Percentiles rank a stretch among this genome's conserved stretches.
Evolutionary conservation across 2,797 vertebrate species (phyloP).

Genomic region (Parauchenoglanis punctatus): DNA sequence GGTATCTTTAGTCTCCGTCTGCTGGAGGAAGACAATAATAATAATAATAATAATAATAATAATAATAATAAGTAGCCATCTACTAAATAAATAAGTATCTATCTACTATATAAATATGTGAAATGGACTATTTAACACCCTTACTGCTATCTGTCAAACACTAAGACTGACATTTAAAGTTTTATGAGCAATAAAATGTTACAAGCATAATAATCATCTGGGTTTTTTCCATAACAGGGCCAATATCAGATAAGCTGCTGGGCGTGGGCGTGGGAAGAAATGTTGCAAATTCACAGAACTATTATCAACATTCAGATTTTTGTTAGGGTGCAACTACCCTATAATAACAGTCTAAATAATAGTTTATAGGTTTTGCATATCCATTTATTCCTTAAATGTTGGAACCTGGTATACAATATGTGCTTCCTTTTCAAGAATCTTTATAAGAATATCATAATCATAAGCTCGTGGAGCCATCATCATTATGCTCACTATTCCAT

Average conservation of each 20-base stretch:
- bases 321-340: background rate
- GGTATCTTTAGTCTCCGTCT: constrained; percentile 72
- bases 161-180: background rate
- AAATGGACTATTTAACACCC: background rate
- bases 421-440: constrained; percentile 11
- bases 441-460: background rate
- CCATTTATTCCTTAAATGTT: background rate
- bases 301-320: background rate
- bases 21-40: constrained; percentile 51
- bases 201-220: background rate
- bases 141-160: background rate
- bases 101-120: background rate
- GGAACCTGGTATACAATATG: background rate
- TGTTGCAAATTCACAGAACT: background rate
- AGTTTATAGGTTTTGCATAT: constrained; percentile 2
- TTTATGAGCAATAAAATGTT: constrained; percentile 3
- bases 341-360: constrained; percentile 1
- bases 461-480: background rate
- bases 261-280: background rate
- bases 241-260: background rate
- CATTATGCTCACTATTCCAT: background rate
- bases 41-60: background rate
- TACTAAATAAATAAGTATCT: too few species aligned
- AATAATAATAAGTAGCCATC: background rate
- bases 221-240: background rate